These are phyloP conservation scores for Anguilla obscura DNA, from an alignment of 2,797 vertebrate species.

Conservation along the genomic window DNA sequence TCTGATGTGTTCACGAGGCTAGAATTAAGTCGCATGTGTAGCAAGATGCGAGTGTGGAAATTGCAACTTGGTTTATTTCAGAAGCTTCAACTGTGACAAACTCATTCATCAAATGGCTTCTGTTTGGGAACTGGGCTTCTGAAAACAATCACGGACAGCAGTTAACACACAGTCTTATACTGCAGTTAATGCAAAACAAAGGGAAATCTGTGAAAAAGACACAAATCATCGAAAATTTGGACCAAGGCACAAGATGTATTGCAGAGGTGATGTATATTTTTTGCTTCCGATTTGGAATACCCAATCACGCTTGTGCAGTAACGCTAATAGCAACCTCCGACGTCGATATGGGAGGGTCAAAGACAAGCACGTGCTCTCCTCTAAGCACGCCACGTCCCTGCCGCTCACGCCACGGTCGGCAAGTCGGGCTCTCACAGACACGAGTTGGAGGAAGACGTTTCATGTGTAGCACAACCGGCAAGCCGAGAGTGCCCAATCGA, in stretches of 20 bases:
- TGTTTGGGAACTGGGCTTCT: neutral
- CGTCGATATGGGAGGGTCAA: too few relatives aligned
- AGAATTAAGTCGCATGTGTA: neutral
- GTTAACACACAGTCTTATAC: neutral
- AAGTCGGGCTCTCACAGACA: neutral
- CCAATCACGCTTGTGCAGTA: too few relatives aligned
- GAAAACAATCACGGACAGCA: neutral
- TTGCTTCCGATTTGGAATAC: too few relatives aligned
- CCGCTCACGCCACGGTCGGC: neutral
- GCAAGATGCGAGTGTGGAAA: neutral
- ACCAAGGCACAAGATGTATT: too few relatives aligned
- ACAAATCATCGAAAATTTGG: too few relatives aligned
- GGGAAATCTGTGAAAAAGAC: too few relatives aligned
- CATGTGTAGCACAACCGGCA: neutral
- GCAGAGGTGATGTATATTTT: too few relatives aligned
- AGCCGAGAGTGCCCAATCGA: too few relatives aligned
- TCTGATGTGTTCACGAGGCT: neutral
- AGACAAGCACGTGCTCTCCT: too few relatives aligned
- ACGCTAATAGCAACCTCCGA: too few relatives aligned
- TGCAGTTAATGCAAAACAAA: neutral
- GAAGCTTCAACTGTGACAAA: neutral
- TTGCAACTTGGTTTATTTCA: slow-evolving; percentile 1
- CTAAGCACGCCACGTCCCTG: too few relatives aligned
- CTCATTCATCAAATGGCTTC: neutral
- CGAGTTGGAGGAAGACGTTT: neutral